A percentile compares a stretch with the other conserved stretches of the same genome.
phyloP scores from a whole-genome alignment of 2,888 invertebrate species.

The Orchesellides sinensis region DNA sequence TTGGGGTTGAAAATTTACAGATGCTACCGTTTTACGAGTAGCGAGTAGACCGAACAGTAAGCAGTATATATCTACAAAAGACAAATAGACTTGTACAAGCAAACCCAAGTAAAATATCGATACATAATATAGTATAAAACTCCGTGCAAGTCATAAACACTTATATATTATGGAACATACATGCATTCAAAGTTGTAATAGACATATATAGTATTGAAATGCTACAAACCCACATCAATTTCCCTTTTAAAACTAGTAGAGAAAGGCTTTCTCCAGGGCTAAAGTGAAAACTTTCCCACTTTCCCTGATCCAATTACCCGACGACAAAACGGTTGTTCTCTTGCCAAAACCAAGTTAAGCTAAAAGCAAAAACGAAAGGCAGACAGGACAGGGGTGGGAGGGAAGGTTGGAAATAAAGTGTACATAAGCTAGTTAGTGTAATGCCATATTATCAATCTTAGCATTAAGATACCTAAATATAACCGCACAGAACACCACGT shows the following conservation, averaged over 20 bases:
- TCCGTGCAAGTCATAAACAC: background rate
- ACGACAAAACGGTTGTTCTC: constrained; percentile 66
- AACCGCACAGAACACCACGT: too few relatives aligned
- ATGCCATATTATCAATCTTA: too few relatives aligned
- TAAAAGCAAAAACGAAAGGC: constrained; percentile 27
- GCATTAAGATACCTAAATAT: too few relatives aligned
- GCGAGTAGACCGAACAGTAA: background rate
- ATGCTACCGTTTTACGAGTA: constrained; percentile 7
- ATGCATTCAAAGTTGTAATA: background rate
- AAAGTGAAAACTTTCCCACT: constrained; percentile 65
- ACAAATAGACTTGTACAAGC: background rate
- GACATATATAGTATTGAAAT: constrained; percentile 41
- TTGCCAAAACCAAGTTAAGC: constrained; percentile 55
- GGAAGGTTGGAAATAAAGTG: too few relatives aligned
- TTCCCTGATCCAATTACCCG: constrained; percentile 67
- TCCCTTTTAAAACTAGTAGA: constrained; percentile 29
- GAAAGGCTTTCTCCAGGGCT: constrained; percentile 48
- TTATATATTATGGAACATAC: background rate
- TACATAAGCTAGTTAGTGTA: too few relatives aligned
- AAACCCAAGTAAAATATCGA: background rate
- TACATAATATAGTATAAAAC: background rate
- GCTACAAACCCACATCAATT: constrained; percentile 55
- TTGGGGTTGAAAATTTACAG: constrained; percentile 59
- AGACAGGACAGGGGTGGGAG: constrained; percentile 37
- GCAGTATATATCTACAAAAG: background rate